Conservation (phyloP, 2,888 invertebrate genomes). For the Conchocele bisecta region DNA sequence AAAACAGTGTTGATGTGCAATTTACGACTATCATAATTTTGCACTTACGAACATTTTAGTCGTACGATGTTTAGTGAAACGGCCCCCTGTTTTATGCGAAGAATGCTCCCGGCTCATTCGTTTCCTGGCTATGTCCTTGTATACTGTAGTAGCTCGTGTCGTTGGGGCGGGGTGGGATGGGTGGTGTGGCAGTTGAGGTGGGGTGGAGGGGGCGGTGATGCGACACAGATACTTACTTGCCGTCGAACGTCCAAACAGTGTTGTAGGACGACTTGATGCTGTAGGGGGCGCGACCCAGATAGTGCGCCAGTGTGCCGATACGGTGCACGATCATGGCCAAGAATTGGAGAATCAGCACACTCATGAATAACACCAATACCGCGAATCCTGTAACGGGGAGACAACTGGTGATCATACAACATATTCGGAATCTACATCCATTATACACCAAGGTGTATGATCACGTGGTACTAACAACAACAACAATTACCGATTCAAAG, state of each 20-base stretch:
- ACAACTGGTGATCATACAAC: not conserved
- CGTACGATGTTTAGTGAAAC: no score
- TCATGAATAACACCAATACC: conserved; percentile 73
- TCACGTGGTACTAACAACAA: no score
- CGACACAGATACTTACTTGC: conserved; percentile 33
- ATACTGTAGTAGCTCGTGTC: not conserved
- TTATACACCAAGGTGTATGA: no score
- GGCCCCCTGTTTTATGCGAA: no score
- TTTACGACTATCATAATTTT: no score
- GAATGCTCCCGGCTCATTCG: not conserved
- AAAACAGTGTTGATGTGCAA: no score
- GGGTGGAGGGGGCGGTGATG: not conserved
- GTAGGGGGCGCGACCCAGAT: conserved; percentile 74
- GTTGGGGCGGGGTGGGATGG: not conserved
- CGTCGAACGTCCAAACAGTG: conserved; percentile 64
- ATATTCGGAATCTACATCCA: no score
- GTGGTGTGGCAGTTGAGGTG: not conserved
- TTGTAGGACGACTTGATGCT: conserved; percentile 58
- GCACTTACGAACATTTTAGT: no score
- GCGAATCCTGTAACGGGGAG: conserved; percentile 63
- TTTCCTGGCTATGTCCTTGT: not conserved
- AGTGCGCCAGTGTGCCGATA: conserved; percentile 68
- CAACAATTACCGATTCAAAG: no score
- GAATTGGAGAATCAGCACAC: conserved; percentile 74
- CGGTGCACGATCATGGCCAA: conserved; percentile 75